Conservation (phyloP, 2,888 invertebrate genomes). For the Diaphora mendica region DNA sequence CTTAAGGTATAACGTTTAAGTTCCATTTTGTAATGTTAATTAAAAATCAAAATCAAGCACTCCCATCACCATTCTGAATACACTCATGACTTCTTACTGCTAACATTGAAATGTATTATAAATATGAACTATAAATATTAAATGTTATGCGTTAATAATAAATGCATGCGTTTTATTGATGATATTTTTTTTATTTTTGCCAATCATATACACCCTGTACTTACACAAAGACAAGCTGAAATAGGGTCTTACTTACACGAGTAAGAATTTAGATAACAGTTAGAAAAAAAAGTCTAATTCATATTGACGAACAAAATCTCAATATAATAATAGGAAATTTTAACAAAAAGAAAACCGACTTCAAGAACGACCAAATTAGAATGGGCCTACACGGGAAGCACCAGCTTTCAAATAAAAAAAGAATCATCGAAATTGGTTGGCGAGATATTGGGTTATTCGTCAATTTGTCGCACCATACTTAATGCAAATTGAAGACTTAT, state of each 20-base stretch:
- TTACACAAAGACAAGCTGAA: not conserved
- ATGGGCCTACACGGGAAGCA: too few species aligned
- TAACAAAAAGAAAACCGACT: too few species aligned
- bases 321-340: too few species aligned
- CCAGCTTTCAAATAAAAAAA: too few species aligned
- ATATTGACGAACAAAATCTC: too few species aligned
- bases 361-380: too few species aligned
- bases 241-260: not conserved
- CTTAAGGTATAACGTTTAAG: conserved; percentile 70
- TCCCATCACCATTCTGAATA: conserved; percentile 84
- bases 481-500: too few species aligned
- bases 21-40: conserved; percentile 86
- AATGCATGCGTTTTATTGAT: conserved; percentile 69
- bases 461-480: too few species aligned
- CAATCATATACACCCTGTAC: not conserved
- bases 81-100: conserved; percentile 85
- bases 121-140: conserved; percentile 87
- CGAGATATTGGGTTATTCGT: too few species aligned
- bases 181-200: not conserved
- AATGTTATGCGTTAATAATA: conserved; percentile 91
- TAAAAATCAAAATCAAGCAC: conserved; percentile 82
- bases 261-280: not conserved
- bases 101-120: conserved; percentile 87
- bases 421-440: too few species aligned
- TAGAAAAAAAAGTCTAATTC: not conserved